These are phyloP conservation scores for Eulithis prunata DNA, from an alignment of 2,888 invertebrate genomes.

Conservation along the genomic window DNA sequence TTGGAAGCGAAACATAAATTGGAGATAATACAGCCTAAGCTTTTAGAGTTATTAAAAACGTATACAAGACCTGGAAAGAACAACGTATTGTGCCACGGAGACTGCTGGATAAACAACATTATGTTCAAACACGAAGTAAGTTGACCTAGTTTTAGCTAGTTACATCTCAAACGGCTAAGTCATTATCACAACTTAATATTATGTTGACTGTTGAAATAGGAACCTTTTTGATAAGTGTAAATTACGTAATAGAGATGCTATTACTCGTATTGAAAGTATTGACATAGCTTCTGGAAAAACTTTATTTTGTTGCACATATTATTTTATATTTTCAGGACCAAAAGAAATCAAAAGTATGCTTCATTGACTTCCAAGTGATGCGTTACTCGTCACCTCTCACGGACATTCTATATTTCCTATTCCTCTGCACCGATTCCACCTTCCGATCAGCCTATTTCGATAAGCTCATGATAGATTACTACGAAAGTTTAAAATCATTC, in stretches of 20 bases:
- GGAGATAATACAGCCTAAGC: constrained; percentile 49
- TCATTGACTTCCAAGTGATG: constrained; percentile 74
- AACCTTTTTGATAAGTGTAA: too few relatives aligned
- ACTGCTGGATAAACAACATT: constrained; percentile 73
- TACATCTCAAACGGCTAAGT: constrained; percentile 1
- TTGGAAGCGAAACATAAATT: constrained; percentile 56
- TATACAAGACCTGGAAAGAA: constrained; percentile 56
- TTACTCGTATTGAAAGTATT: too few relatives aligned
- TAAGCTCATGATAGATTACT: constrained; percentile 58
- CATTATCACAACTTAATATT: neutral
- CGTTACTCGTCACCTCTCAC: constrained; percentile 68
- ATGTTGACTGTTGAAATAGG: too few relatives aligned
- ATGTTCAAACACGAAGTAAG: constrained; percentile 63
- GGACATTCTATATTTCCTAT: constrained; percentile 68
- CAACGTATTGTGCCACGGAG: constrained; percentile 74
- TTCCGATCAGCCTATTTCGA: constrained; percentile 64
- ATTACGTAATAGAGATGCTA: too few relatives aligned
- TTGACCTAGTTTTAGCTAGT: constrained; percentile 13
- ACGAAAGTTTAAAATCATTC: constrained; percentile 58
- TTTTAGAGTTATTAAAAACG: constrained; percentile 60
- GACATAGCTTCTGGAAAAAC: too few relatives aligned
- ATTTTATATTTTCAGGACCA: constrained; percentile 20
- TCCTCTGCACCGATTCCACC: constrained; percentile 64
- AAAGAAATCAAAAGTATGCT: constrained; percentile 54
- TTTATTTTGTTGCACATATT: neutral